phyloP scores from a whole-genome alignment of 2,113 vertebrate species.

The Nasalis larvatus region DNA sequence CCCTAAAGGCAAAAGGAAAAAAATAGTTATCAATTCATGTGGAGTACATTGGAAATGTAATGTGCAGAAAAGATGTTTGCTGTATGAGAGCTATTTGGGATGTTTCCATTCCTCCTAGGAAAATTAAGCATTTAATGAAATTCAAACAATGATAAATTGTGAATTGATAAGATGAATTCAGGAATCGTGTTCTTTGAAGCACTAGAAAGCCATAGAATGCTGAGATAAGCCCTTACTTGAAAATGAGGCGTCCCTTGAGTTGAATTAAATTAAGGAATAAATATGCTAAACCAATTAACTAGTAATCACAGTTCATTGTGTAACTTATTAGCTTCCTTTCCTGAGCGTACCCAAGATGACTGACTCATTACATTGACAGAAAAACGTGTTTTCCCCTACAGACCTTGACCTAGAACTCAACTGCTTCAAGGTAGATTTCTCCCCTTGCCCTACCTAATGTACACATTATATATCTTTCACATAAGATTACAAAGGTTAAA shows the following conservation, averaged over 20 bases:
- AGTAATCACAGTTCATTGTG: not conserved
- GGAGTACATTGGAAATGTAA: not conserved
- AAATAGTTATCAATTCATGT: not conserved
- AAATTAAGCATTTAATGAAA: slow-evolving; percentile 6
- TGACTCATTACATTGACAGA: not conserved
- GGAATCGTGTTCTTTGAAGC: not conserved
- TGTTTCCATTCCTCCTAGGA: not conserved
- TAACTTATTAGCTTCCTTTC: not conserved
- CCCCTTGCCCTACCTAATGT: not conserved
- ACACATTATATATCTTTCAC: not conserved
- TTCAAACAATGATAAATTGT: not conserved
- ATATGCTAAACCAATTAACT: not conserved
- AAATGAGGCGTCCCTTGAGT: not conserved
- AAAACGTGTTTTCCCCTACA: not conserved
- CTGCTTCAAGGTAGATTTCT: not conserved
- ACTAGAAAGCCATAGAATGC: not conserved
- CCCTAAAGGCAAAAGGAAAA: not conserved
- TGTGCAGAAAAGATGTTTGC: not conserved
- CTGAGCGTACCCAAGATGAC: not conserved
- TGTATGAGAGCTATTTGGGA: not conserved
- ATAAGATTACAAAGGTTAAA: not conserved
- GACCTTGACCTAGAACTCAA: not conserved
- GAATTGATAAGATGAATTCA: not conserved
- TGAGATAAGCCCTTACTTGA: not conserved
- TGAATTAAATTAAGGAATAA: slow-evolving; percentile 49